Evolutionary conservation across 1,140 invertebrate species (phyloP).

Genomic region (Colletes gigas): DNA sequence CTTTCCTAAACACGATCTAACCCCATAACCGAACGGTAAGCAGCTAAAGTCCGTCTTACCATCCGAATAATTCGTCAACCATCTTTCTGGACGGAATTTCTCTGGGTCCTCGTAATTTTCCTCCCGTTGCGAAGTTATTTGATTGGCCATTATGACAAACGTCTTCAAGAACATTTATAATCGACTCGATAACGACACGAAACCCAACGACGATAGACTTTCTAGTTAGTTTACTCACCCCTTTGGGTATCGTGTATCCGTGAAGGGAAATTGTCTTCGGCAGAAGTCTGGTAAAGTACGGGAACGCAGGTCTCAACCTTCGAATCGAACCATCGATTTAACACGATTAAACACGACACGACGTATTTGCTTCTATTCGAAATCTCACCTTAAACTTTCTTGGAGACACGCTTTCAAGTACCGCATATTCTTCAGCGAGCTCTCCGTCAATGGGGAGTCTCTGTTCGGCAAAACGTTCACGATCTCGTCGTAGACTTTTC

Average conservation of each 20-base stretch:
- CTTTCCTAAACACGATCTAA: slow-evolving; percentile 83
- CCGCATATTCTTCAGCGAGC: slow-evolving; percentile 77
- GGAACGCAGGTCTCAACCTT: slow-evolving; percentile 84
- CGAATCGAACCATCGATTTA: slow-evolving; percentile 9
- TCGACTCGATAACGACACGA: too few relatives aligned
- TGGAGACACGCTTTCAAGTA: slow-evolving; percentile 87
- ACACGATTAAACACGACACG: not conserved
- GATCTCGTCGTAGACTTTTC: slow-evolving; percentile 84
- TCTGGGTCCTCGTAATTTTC: slow-evolving; percentile 87
- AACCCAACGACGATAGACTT: slow-evolving; percentile 2
- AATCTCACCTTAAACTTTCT: slow-evolving; percentile 83
- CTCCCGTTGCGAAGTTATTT: slow-evolving; percentile 85
- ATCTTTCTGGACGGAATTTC: slow-evolving; percentile 87
- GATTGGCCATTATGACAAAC: slow-evolving; percentile 87
- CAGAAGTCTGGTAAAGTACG: slow-evolving; percentile 84
- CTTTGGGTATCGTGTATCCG: slow-evolving; percentile 84
- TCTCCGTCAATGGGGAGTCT: slow-evolving; percentile 73
- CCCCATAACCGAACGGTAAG: slow-evolving; percentile 84
- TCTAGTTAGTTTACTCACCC: slow-evolving; percentile 79
- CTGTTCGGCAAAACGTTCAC: slow-evolving; percentile 63
- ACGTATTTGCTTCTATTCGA: too few relatives aligned
- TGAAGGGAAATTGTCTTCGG: slow-evolving; percentile 85
- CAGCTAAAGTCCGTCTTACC: slow-evolving; percentile 80
- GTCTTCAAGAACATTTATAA: slow-evolving; percentile 78
- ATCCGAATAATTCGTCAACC: slow-evolving; percentile 80